Evolutionary conservation across 2,797 vertebrate species (phyloP), one percentile per base, ranked within the genome.

Genomic region (Protonibea diacanthus): DNA sequence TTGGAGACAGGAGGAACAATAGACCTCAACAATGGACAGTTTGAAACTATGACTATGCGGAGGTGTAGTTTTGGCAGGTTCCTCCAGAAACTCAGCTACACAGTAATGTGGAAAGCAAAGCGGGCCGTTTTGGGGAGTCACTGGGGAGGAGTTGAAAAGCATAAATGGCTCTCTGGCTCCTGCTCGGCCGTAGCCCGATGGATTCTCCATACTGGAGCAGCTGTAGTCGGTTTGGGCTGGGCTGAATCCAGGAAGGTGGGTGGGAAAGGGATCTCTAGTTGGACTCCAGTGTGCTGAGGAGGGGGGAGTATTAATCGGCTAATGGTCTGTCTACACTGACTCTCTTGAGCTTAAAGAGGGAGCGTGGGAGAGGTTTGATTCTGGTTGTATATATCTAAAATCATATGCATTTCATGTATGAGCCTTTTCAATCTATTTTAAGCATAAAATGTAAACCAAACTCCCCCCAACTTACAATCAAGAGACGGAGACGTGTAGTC

Each of bases 191-290:
- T 62, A 40, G 69, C 59, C 74, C 89, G 79, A 94, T 95, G 88
- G 93, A 93, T 94, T 95, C 93, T 91, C 94, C 94, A 94, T 92
- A 87, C 88, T 71, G 86, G 62, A 91, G 87, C 90, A 85, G 91
- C 92, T 93, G 93, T 71, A 86, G 91, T 81, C 58, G 69, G 80
- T 89, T 87, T 47, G 67, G 87, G 81, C 83, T 92, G 92, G 90
- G 88, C 55, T 65, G 13, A 42, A 52, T 93, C 92, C 93, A 93
- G 88, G 89, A 91, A 90, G 89, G 91, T 92, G 92, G 93, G 93
- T 77, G 91, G 91, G 73, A 91, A 91, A 81, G 75, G 69, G 84
- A 86, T 88, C 90, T 85, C 85, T 77, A 89, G 68, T 86, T 81
- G 71, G 83, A 47, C 53, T 40, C 51, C 17, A 15, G 27, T 17